Base-by-base conservation (phyloP, 2,113 vertebrate genomes). In the Dascyllus trimaculatus region DNA sequence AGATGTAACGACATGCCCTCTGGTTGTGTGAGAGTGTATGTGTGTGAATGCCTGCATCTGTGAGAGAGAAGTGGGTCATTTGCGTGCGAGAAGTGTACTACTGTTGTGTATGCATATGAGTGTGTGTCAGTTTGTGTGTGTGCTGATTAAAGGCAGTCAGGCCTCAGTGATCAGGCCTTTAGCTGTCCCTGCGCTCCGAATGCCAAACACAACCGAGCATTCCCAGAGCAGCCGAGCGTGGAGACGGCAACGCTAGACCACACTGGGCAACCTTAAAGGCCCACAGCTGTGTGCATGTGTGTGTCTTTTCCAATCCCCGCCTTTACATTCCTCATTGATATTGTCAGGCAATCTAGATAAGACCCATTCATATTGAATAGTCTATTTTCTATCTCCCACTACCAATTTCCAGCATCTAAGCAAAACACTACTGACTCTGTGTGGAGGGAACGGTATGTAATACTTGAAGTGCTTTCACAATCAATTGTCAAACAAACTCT, bases 111-210 rank as follows among this genome's bases (percentile, higher is more conserved):
- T 89, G 80, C 77, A 84, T 81, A 77, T 81, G 67, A 79, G 71
- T 77, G 78, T 45, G 66, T 64, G 80, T 35, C 75, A 78, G 76
- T 69, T 84, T 56, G 85, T 70, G 75, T 70, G 75, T 69, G 88
- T 75, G 88, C 85, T 94, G 92, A 94, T 95, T 94, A 93, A 92
- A 92, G 85, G 66, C 82, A 51, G 94, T 93, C 91, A 94, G 91
- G 88, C 93, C 88, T 92, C 92, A 93, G 67, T 85, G 91, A 90
- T 85, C 91, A 73, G 88, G 89, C 88, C 90, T 94, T 92, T 91
- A 87, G 87, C 87, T 69, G 66, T 84, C 86, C 77, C 79, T 81
- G 90, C 85, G 77, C 83, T 84, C 87, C 76, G 86, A 94, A 93
- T 93, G 93, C 92, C 92, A 94, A 92, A 89, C 91, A 93, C 88